Evolutionary conservation across 2,888 invertebrate genomes (phyloP).

Genomic region (Eulithis prunata): DNA sequence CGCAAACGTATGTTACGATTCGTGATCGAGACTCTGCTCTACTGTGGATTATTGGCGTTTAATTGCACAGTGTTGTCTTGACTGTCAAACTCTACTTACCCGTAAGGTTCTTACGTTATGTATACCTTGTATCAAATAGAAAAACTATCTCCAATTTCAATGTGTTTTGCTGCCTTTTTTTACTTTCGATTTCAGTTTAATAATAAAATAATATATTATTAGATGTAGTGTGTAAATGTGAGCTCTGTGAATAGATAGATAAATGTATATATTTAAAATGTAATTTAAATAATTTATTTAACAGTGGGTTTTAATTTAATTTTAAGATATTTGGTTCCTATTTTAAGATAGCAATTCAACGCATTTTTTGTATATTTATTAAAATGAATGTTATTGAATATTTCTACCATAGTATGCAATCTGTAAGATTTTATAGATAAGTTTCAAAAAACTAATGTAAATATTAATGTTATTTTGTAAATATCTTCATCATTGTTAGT

Average conservation of each 20-base stretch:
- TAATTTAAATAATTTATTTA: conserved; percentile 78
- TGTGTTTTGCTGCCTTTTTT: not conserved
- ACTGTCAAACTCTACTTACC: not conserved
- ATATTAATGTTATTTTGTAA: conserved; percentile 35
- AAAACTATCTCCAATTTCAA: not conserved
- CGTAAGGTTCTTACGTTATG: conserved; percentile 1
- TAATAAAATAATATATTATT: conserved; percentile 34
- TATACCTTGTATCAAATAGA: not conserved
- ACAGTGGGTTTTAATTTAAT: conserved; percentile 57
- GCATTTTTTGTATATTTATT: conserved; percentile 73
- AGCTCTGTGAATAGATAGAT: conserved; percentile 58
- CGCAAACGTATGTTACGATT: too few species aligned
- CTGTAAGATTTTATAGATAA: conserved; percentile 36
- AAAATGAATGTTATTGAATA: conserved; percentile 53
- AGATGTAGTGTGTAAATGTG: conserved; percentile 36
- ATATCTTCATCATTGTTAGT: conserved; percentile 30
- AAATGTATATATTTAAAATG: conserved; percentile 68
- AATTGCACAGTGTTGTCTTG: not conserved
- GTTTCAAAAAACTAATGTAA: conserved; percentile 40
- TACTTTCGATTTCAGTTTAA: conserved; percentile 21
- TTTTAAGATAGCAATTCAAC: conserved; percentile 71
- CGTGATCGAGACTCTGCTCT: too few species aligned
- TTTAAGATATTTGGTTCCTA: conserved; percentile 79
- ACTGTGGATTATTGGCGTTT: too few species aligned
- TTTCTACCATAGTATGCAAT: conserved; percentile 52